Base-by-base conservation (phyloP, 2,113 vertebrate species). In the Chamaea fasciata region DNA sequence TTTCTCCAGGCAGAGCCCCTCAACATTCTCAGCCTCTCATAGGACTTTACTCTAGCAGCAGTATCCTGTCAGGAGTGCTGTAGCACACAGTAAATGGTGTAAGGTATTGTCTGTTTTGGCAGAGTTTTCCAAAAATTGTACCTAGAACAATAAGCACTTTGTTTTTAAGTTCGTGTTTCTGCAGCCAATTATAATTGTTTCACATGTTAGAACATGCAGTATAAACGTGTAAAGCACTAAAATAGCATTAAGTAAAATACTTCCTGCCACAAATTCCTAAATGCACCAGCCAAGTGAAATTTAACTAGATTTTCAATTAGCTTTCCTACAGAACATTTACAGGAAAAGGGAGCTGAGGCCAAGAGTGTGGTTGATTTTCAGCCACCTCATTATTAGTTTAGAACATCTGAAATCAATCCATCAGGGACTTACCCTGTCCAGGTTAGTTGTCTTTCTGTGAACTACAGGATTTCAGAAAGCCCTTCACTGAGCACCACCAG, bases 221-320 rank as follows among this genome's bases (percentile, higher is more conserved):
- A 35, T 76, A 69, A 83, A 92, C 5, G 2, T 75, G 47, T 83
- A 83, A 91, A 94, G 59, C 52, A 15, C 52, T 86, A 41, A 74
- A 86, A 83, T 49, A 81, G 60, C 46, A 70, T 88, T 81, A 90
- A 90, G 62, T 90, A 88, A 92, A 96, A 83, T 84, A 65, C 47
- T 91, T 95, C 82, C 78, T 90, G 67, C 88, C 68, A 81, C 79
- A 88, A 63, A 77, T 71, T 85, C 87, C 91, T 74, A 88, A 94
- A 77, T 71, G 37, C 9, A 24, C 35, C 1, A 0, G 78, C 79
- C 53, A 83, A 88, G 44, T 59, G 68, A 93, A 88, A 80, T 80
- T 74, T 86, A 60, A 88, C 71, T 77, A 55, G 59, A 60, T 92
- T 83, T 95, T 92, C 71, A 50, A 46, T 85, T 70, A 88, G 68